Percentiles rank a stretch among this genome's conserved stretches.
Conservation (phyloP, 2,113 vertebrate species). For the Hirundichthys speculiger region DNA sequence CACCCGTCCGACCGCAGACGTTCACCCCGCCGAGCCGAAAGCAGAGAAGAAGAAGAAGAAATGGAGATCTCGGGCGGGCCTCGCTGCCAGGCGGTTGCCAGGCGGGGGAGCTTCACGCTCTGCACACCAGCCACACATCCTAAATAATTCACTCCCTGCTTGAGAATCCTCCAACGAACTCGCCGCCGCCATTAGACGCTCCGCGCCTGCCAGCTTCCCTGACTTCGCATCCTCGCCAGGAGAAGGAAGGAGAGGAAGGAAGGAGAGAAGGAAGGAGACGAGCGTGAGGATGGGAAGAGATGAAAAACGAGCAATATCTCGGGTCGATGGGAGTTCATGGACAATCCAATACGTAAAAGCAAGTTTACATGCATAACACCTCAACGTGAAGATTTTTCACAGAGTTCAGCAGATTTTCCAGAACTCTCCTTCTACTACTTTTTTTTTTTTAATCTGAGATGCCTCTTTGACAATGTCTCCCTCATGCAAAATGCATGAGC, state of each 20-base stretch:
- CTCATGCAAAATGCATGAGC: constrained; percentile 79
- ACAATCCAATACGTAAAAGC: constrained; percentile 63
- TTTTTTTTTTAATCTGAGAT: constrained; percentile 60
- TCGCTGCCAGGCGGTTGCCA: constrained; percentile 46
- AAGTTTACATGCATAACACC: constrained; percentile 67
- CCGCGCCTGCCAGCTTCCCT: constrained; percentile 64
- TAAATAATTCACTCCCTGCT: constrained; percentile 81
- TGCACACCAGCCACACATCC: constrained; percentile 70
- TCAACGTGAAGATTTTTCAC: constrained; percentile 65
- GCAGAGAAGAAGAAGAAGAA: constrained; percentile 18
- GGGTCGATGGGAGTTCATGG: constrained; percentile 70
- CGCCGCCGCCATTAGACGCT: constrained; percentile 74
- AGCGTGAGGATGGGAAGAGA: constrained; percentile 9
- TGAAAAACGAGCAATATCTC: constrained; percentile 57
- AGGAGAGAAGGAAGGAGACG: constrained; percentile 1
- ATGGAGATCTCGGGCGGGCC: constrained; percentile 59
- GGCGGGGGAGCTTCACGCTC: constrained; percentile 67
- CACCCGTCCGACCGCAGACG: background rate
- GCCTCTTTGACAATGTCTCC: constrained; percentile 76
- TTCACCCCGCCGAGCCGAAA: constrained; percentile 1
- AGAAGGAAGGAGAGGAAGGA: constrained; percentile 14
- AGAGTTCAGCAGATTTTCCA: constrained; percentile 70
- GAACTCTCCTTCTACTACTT: constrained; percentile 49
- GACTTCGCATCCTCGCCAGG: constrained; percentile 1
- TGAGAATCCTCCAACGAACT: constrained; percentile 76